Evolutionary conservation across 2,113 vertebrate species (phyloP).

Genomic region (Tachycineta bicolor): DNA sequence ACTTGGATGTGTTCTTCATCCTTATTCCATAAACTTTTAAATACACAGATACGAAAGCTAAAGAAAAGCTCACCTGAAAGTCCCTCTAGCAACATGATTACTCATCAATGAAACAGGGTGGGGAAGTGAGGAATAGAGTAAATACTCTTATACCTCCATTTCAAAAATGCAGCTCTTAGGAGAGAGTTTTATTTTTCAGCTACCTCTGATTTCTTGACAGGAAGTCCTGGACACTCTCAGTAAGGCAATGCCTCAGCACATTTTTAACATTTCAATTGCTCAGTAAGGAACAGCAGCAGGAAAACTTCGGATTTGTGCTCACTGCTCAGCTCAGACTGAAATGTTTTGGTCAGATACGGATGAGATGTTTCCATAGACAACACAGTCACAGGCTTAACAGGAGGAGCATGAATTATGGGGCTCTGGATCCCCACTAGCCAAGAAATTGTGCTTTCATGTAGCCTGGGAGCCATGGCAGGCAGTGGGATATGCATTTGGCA

Average conservation of each 20-base stretch:
- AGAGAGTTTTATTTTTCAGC: not conserved
- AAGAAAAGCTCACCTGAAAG: not conserved
- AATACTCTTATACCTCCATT: not conserved
- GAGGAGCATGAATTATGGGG: not conserved
- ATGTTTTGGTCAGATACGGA: not conserved
- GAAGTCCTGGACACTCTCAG: not conserved
- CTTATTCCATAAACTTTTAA: not conserved
- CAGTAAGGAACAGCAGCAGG: not conserved
- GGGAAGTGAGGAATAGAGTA: not conserved
- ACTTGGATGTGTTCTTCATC: not conserved
- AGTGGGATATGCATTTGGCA: not conserved
- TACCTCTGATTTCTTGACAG: not conserved
- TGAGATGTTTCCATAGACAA: not conserved
- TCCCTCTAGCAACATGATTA: not conserved
- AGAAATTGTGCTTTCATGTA: not conserved
- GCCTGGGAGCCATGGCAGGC: accelerated
- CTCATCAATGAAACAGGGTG: not conserved
- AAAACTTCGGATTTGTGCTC: not conserved
- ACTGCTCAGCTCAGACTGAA: not conserved
- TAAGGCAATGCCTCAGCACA: not conserved
- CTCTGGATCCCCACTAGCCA: not conserved
- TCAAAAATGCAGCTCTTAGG: not conserved
- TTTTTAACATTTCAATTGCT: not conserved
- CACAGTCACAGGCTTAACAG: not conserved
- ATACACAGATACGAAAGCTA: not conserved